Evolutionary conservation across 2,888 invertebrate genomes (phyloP), one percentile per base, ranked within the genome.

Genomic region (Limnephilus lunatus): DNA sequence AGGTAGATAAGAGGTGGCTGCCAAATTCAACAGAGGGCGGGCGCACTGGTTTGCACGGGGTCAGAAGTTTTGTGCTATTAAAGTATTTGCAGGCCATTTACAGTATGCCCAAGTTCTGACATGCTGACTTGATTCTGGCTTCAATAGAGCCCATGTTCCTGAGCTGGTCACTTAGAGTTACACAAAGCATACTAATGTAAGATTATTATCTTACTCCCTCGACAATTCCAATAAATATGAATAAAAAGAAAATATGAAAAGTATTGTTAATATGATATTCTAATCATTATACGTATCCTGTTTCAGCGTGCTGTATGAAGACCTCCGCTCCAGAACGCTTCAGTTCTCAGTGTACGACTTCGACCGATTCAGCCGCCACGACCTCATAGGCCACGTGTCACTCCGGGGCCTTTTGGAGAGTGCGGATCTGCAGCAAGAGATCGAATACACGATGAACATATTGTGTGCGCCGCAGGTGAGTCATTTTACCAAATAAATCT

Each of bases 331-430:
- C 93, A 96, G 98, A 90, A 98, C 97, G 94, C 96, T 98, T 0
- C 98, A 98, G 95, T 98, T 98, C 95, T 98, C 98, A 7, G 97
- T 98, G 12, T 98, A 98, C 95, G 98, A 98, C 95, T 98, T 98
- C 95, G 98, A 98, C 95, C 97, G 98, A 90, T 98, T 98, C 96
- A 98, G 98, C 48, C 96, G 98, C 1, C 98, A 98, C 94, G 98
- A 98, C 95, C 96, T 98, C 93, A 98, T 98, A 94, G 98, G 98
- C 0, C 98, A 98, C 95, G 98, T 98, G 82, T 97, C 98, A 7
- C 96, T 98, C 93, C 97, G 97, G 94, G 98, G 98, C 30, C 96
- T 98, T 14, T 95, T 98, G 94, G 98, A 98, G 94, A 97, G 97
- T 48, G 97, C 97, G 39, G 98, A 98, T 94, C 96, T 98, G 89